Conservation (phyloP, 1,140 invertebrate genomes). For the Leptinotarsa lineolata region DNA sequence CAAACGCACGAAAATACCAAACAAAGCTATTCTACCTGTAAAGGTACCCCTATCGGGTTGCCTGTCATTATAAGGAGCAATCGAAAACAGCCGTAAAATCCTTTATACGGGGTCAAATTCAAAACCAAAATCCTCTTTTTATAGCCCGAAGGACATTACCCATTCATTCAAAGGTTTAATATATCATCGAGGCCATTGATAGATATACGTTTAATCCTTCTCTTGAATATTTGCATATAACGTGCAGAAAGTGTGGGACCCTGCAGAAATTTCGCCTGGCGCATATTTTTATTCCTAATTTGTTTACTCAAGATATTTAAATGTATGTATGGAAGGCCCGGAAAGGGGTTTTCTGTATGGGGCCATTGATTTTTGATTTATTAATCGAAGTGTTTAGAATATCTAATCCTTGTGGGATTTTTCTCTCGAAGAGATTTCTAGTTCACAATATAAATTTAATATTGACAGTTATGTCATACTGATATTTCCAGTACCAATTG, state of each 20-base stretch:
- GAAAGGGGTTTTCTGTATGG: constrained; percentile 17
- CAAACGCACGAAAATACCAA: constrained; percentile 21
- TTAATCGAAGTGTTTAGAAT: constrained; percentile 30
- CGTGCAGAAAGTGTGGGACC: constrained; percentile 29
- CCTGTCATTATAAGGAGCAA: constrained; percentile 31
- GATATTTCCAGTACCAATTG: no score
- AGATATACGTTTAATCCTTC: constrained; percentile 25
- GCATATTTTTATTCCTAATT: constrained; percentile 32
- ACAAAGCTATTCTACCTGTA: constrained; percentile 23
- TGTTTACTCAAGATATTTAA: constrained; percentile 32
- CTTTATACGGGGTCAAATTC: constrained; percentile 32
- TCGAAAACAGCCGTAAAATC: constrained; percentile 27
- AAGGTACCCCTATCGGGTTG: constrained; percentile 14
- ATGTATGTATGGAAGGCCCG: constrained; percentile 22
- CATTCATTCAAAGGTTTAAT: constrained; percentile 31
- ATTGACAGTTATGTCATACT: constrained; percentile 19
- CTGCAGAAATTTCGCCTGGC: constrained; percentile 8
- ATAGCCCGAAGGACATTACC: constrained; percentile 31
- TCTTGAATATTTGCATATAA: constrained; percentile 29
- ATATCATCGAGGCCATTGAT: constrained; percentile 32
- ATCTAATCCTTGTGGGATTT: constrained; percentile 35
- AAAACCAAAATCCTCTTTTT: constrained; percentile 35
- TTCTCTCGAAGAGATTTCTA: background rate
- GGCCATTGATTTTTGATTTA: constrained; percentile 33
- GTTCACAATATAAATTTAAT: constrained; percentile 22